phyloP scores from a whole-genome alignment of 2,888 invertebrate genomes.

The Drepana falcataria region DNA sequence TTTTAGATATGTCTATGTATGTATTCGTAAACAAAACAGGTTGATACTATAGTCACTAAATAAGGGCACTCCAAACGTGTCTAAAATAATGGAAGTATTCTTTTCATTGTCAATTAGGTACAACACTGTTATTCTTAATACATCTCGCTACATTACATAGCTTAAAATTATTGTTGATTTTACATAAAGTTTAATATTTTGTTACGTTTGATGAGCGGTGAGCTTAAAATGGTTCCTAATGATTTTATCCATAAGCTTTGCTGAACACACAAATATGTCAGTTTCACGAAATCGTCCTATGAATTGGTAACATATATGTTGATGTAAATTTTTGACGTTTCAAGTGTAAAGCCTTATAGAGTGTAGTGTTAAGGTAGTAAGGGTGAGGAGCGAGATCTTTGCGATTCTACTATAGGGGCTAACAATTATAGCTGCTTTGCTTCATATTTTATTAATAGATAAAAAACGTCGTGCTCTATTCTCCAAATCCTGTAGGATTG shows the following conservation, averaged over 20 bases:
- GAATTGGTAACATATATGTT: no score
- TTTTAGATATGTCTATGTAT: constrained; percentile 26
- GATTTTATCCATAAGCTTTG: constrained; percentile 39
- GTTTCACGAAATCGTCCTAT: no score
- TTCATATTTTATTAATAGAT: no score
- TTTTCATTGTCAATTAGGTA: constrained; percentile 31
- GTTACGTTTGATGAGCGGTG: constrained; percentile 51
- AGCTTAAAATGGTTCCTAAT: constrained; percentile 55
- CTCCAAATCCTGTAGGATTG: no score
- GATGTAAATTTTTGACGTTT: constrained; percentile 17
- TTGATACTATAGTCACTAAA: not conserved
- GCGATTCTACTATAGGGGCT: constrained; percentile 21
- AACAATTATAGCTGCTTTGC: not conserved
- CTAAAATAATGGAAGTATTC: constrained; percentile 28
- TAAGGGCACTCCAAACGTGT: constrained; percentile 44
- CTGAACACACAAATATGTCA: constrained; percentile 1
- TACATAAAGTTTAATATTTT: constrained; percentile 57
- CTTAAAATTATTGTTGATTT: constrained; percentile 52
- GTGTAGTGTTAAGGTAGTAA: constrained; percentile 53
- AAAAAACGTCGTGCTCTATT: no score
- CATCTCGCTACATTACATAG: constrained; percentile 25
- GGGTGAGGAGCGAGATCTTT: constrained; percentile 58
- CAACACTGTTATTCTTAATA: constrained; percentile 31
- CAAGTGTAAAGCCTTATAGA: no score
- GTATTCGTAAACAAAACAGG: no score